Percentiles rank a stretch among this genome's conserved stretches.
Evolutionary conservation across 1,140 invertebrate species (phyloP).

Genomic region (Trigoniulus corallinus): DNA sequence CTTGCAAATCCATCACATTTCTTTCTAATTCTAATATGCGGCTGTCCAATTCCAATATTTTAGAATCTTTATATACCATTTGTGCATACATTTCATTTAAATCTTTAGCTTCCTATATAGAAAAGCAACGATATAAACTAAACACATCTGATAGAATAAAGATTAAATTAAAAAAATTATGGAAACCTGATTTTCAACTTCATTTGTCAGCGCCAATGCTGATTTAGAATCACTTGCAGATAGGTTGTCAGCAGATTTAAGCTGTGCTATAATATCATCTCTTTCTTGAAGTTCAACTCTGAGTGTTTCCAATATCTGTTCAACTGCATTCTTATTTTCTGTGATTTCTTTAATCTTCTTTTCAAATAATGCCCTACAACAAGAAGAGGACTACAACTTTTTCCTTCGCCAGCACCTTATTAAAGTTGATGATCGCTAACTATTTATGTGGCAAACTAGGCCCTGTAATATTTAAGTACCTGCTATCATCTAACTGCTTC

Average conservation of each 20-base stretch:
- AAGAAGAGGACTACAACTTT: too few relatives aligned
- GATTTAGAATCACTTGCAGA: slow-evolving; percentile 23
- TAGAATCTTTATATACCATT: slow-evolving; percentile 33
- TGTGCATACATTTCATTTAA: slow-evolving; percentile 32
- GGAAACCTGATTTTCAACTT: slow-evolving; percentile 18
- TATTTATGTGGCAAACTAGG: too few relatives aligned
- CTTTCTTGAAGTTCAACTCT: slow-evolving; percentile 20
- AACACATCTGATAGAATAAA: slow-evolving; percentile 10
- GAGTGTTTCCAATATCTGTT: slow-evolving; percentile 13
- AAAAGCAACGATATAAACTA: slow-evolving; percentile 10
- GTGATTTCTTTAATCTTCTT: slow-evolving; percentile 12
- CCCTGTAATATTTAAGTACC: not conserved
- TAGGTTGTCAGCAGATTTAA: slow-evolving; percentile 16
- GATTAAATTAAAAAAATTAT: slow-evolving; percentile 11
- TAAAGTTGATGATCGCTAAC: too few relatives aligned
- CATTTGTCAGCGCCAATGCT: too few relatives aligned
- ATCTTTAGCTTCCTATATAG: slow-evolving; percentile 16
- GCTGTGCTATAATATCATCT: slow-evolving; percentile 20
- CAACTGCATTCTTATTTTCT: slow-evolving; percentile 6
- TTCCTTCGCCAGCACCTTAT: too few relatives aligned
- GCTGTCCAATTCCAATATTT: slow-evolving; percentile 32
- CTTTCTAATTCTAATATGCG: slow-evolving; percentile 31
- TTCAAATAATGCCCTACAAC: slow-evolving; percentile 13
- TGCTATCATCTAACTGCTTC: slow-evolving; percentile 17
- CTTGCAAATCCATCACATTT: slow-evolving; percentile 35